Evolutionary conservation across 2,888 invertebrate species (phyloP), one percentile per base, ranked within the genome.

Genomic region (Epinotia nisella): DNA sequence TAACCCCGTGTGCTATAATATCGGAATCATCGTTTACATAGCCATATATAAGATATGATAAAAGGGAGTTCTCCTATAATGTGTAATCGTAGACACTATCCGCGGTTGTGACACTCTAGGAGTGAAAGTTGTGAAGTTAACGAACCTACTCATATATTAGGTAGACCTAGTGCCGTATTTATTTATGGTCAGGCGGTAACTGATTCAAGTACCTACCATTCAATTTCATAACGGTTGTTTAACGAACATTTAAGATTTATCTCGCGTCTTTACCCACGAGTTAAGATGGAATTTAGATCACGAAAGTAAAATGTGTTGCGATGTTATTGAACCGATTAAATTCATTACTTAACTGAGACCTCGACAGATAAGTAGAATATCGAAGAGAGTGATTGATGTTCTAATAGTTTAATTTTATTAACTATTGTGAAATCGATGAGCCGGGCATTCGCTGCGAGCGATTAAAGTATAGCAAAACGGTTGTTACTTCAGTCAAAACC

Each of bases 241-340:
- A 66, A 66, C 41, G 72, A 39, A 66, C 66, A 72, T 74, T 60
- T 49, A 74, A 78, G 76, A 79, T 81, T 80, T 81, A 79, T 78
- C 74, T 75, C 77, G 71, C 64, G 61, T 68, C 74, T 75, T 77
- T 76, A 79, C 78, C 62, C 79, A 81, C 79, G 82, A 82, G 80
- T 82, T 79, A 76, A 77, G 78, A 65, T 77, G 80, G 83, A 82
- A 81, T 82, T 79, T 77, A 78, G 78, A 68, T 77, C 76, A 85
- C 83, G 85, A 86, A 87, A 87, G 86, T 85, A 82, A 77, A 81
- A 76, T 76, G 56, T 75, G 55, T 76, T 77, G 70, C 64, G 67
- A 76, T 76, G 77, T 71, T 73, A 75, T 71, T 77, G 73, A 66
- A 60, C 72, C 68, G 71, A 79, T 78, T 71, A 74, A 70, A 51